A percentile compares a stretch with the other conserved stretches of the same genome.
Conservation (phyloP, 92 coral and sea anemone genomes). For the Epizoanthus ramosus region DNA sequence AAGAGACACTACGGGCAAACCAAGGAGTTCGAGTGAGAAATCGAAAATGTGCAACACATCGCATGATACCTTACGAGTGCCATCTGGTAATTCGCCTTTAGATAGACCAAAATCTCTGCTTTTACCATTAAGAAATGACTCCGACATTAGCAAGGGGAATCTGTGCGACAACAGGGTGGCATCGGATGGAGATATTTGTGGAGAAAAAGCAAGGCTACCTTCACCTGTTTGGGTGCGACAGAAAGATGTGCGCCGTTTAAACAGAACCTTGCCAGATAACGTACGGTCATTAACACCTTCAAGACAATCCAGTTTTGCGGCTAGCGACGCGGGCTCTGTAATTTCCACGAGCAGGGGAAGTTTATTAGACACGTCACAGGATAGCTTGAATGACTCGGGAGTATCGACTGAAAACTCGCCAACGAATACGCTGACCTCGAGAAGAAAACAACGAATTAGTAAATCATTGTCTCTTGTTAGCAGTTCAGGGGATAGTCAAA, state of each 20-base stretch:
- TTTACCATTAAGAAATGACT: background rate
- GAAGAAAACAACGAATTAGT: constrained; percentile 28
- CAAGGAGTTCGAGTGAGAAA: background rate
- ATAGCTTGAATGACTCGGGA: constrained; percentile 81
- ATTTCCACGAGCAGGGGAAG: constrained; percentile 67
- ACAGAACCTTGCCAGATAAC: background rate
- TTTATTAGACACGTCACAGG: constrained; percentile 66
- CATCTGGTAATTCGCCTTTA: background rate
- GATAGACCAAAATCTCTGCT: constrained; percentile 8
- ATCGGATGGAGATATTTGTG: constrained; percentile 25
- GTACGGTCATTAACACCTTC: constrained; percentile 15
- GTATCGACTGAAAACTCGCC: constrained; percentile 84
- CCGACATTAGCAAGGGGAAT: background rate
- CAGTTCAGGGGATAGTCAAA: constrained; percentile 36
- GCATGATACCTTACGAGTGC: background rate
- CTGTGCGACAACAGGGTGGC: background rate
- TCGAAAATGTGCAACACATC: background rate
- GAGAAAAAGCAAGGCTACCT: background rate
- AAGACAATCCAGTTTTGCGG: constrained; percentile 52
- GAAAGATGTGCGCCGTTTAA: background rate
- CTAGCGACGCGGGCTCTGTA: constrained; percentile 51
- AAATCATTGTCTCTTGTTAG: constrained; percentile 35
- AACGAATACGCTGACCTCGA: constrained; percentile 57
- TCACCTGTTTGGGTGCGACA: constrained; percentile 33
- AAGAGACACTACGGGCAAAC: background rate